Percentiles rank a stretch among this genome's conserved stretches.
Evolutionary conservation across 2,113 vertebrate species (phyloP).

Genomic region (Sterrhoptilus dennistouni): DNA sequence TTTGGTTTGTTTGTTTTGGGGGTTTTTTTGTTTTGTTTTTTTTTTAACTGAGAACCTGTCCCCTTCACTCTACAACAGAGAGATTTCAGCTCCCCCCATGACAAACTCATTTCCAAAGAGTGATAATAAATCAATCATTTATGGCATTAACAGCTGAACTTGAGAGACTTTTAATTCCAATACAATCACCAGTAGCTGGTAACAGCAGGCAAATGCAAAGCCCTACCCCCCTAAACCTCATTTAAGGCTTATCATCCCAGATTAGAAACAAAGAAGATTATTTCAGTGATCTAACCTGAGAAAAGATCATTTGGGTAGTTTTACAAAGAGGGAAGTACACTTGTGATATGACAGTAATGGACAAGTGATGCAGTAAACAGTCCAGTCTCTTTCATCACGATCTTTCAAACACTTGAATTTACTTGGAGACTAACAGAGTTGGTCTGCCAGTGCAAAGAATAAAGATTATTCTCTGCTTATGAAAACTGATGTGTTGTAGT

Average conservation of each 20-base stretch:
- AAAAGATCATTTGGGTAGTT: slow-evolving; percentile 25
- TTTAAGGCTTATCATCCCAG: slow-evolving; percentile 20
- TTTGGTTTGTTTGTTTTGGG: neutral
- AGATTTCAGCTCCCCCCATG: neutral
- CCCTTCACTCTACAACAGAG: neutral
- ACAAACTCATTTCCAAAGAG: neutral
- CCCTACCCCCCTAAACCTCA: neutral
- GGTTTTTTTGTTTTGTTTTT: neutral
- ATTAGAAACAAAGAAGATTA: slow-evolving; percentile 45
- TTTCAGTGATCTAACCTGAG: slow-evolving; percentile 38
- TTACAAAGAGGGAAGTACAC: neutral
- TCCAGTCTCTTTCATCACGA: neutral
- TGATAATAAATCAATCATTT: neutral
- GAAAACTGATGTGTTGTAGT: neutral
- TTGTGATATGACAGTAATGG: neutral
- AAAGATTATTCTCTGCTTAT: neutral
- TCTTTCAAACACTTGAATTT: slow-evolving; percentile 18
- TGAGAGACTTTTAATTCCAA: neutral
- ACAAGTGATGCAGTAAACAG: neutral
- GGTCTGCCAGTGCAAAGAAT: slow-evolving; percentile 28
- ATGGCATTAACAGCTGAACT: neutral
- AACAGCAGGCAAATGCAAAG: slow-evolving; percentile 13
- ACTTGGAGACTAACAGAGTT: slow-evolving; percentile 42
- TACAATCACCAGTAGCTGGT: neutral
- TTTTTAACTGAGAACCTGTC: neutral